Conservation (phyloP, 2,797 vertebrate genomes). For the Falco peregrinus region DNA sequence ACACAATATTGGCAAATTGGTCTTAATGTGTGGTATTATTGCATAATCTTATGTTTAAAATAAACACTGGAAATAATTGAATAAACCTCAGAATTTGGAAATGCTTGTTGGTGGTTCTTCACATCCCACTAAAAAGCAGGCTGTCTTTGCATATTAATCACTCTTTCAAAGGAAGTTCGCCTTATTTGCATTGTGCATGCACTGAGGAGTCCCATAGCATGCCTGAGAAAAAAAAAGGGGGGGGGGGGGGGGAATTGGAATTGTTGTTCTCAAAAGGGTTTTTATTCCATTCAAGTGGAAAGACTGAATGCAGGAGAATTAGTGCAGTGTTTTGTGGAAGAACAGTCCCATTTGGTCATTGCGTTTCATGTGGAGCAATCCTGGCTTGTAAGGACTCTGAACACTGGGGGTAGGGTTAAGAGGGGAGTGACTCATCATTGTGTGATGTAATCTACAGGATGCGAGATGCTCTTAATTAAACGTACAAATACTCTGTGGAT, state of each 20-base stretch:
- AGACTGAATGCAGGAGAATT: constrained; percentile 74
- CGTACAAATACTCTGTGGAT: background rate
- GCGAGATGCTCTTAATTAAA: background rate
- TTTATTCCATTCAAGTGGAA: constrained; percentile 79
- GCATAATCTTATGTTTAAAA: constrained; percentile 64
- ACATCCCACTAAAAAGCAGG: constrained; percentile 70
- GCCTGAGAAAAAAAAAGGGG: constrained; percentile 66
- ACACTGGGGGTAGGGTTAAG: constrained; percentile 10
- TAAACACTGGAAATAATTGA: constrained; percentile 71
- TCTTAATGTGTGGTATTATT: constrained; percentile 37
- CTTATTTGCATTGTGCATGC: constrained; percentile 89
- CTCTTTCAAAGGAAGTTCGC: constrained; percentile 84
- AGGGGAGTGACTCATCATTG: constrained; percentile 71
- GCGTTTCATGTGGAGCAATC: constrained; percentile 37
- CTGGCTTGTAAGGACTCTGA: constrained; percentile 15
- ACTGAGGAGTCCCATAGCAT: constrained; percentile 81
- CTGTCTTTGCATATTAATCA: constrained; percentile 94
- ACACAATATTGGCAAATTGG: constrained; percentile 72
- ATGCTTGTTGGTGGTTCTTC: constrained; percentile 71
- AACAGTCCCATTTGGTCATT: constrained; percentile 60
- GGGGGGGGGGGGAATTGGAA: constrained; percentile 53
- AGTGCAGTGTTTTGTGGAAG: constrained; percentile 68
- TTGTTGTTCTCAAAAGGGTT: constrained; percentile 83
- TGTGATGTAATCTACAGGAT: constrained; percentile 70
- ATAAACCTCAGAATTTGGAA: constrained; percentile 67